Conservation (phyloP, 2,888 invertebrate genomes). For the Syritta pipiens region DNA sequence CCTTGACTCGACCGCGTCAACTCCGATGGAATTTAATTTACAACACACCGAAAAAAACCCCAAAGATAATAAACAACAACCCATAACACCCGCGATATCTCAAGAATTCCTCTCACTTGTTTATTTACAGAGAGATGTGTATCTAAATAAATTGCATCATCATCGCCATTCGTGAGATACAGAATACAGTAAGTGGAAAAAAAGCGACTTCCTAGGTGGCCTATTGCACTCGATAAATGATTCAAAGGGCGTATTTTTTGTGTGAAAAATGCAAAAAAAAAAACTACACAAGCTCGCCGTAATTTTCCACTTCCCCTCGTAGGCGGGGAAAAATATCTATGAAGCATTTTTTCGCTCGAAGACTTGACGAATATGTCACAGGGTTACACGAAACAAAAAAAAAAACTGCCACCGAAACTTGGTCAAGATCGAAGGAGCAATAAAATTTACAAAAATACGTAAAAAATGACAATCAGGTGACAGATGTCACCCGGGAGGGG, state of each 20-base stretch:
- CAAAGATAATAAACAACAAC: conserved; percentile 34
- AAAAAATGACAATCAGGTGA: neutral
- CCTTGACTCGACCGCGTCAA: too few species aligned
- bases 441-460: neutral
- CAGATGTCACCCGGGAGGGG: neutral
- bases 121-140: conserved; percentile 46
- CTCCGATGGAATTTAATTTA: conserved; percentile 37
- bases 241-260: neutral
- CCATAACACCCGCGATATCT: conserved; percentile 28
- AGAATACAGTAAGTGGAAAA: neutral
- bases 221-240: neutral
- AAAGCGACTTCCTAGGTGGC: neutral
- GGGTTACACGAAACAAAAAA: conserved; percentile 25
- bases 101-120: conserved; percentile 44
- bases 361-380: neutral
- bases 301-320: too few species aligned
- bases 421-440: conserved; percentile 46
- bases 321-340: conserved; percentile 6
- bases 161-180: neutral
- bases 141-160: conserved; percentile 55
- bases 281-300: too few species aligned
- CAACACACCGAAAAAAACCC: conserved; percentile 21
- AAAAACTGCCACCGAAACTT: too few species aligned
- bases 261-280: too few species aligned
- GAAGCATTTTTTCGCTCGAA: too few species aligned